phyloP scores from a whole-genome alignment of 2,888 invertebrate genomes.

The Azorinus chamasolen region DNA sequence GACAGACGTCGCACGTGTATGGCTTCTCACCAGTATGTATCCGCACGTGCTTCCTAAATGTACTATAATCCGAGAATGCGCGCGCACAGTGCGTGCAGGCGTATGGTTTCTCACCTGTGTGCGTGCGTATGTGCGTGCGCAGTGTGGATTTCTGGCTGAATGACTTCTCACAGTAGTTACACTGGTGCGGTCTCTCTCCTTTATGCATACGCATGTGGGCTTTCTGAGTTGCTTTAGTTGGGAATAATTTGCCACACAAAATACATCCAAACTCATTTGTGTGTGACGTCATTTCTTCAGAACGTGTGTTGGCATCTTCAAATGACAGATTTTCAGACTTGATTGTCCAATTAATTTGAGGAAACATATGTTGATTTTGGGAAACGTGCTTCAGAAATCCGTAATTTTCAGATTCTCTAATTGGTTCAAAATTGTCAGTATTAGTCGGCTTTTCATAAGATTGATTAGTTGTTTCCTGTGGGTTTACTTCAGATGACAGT shows the following conservation, averaged over 20 bases:
- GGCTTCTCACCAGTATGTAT: slow-evolving; percentile 72
- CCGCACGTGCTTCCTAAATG: slow-evolving; percentile 67
- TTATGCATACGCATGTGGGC: slow-evolving; percentile 61
- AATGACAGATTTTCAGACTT: too few relatives aligned
- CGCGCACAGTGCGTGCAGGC: slow-evolving; percentile 61
- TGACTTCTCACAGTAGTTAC: slow-evolving; percentile 62
- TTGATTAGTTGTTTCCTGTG: too few relatives aligned
- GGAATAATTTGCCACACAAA: slow-evolving; percentile 36
- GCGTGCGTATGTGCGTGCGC: slow-evolving; percentile 67
- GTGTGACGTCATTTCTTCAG: too few relatives aligned
- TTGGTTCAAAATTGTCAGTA: too few relatives aligned
- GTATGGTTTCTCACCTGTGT: slow-evolving; percentile 71
- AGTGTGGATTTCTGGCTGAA: slow-evolving; percentile 71
- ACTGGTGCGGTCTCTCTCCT: slow-evolving; percentile 59
- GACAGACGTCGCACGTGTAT: slow-evolving; percentile 67
- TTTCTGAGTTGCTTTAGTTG: slow-evolving; percentile 37
- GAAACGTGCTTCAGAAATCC: too few relatives aligned
- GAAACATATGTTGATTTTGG: too few relatives aligned
- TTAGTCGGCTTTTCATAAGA: too few relatives aligned
- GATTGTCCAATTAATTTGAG: too few relatives aligned
- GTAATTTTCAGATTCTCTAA: neutral
- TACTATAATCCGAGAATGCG: slow-evolving; percentile 69
- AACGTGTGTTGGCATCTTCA: too few relatives aligned
- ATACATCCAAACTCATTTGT: slow-evolving; percentile 5
- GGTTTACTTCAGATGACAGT: too few relatives aligned